These are phyloP conservation scores for human DNA, from an alignment of 2,113 vertebrate genomes.

Conservation along the genomic window DNA sequence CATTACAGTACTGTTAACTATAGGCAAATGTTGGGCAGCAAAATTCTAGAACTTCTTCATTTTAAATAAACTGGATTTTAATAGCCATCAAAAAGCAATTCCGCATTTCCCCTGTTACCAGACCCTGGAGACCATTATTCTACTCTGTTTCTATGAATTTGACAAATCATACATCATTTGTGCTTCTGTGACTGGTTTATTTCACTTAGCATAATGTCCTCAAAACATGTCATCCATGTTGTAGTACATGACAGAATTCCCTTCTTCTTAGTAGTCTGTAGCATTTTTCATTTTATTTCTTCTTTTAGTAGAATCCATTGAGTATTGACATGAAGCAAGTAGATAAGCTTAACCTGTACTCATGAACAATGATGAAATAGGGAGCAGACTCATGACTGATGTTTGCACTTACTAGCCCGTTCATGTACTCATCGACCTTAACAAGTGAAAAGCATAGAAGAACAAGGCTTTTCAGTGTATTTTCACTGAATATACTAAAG, in stretches of 20 bases:
- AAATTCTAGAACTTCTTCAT: background rate
- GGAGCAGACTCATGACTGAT: background rate
- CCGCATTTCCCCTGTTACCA: background rate
- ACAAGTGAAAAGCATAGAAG: background rate
- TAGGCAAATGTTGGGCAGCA: background rate
- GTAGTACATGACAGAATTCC: background rate
- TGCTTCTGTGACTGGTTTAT: background rate
- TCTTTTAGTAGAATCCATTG: background rate
- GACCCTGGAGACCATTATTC: background rate
- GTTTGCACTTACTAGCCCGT: background rate
- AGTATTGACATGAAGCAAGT: background rate
- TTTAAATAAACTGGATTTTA: slow-evolving; percentile 1
- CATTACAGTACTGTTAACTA: background rate
- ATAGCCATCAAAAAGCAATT: background rate
- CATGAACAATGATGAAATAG: slow-evolving; percentile 1
- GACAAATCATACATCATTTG: background rate
- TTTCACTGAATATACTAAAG: background rate
- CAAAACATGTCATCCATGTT: background rate
- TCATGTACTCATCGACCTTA: background rate
- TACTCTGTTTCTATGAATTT: background rate
- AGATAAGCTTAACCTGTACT: background rate
- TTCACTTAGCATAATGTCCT: background rate
- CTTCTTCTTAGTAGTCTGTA: background rate
- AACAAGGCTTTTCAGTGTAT: background rate
- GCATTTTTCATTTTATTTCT: background rate